Base-by-base conservation (phyloP, 2,888 invertebrate genomes). In the Chymomyza procnemis region DNA sequence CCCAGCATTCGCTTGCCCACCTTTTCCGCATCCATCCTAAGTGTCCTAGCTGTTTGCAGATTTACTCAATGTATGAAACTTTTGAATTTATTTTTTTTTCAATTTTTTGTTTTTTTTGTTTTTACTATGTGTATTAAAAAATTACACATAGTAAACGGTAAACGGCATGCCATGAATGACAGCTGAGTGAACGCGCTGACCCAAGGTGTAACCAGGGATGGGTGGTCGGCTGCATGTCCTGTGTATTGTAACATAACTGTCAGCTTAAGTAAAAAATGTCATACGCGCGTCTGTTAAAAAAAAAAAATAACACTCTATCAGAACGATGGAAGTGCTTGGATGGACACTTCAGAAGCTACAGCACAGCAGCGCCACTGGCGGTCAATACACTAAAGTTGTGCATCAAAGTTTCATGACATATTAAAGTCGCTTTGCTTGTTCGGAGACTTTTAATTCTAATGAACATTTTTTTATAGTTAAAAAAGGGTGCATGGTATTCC, bases 251-350 rank as follows among this genome's bases (percentile, higher is more conserved):
- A 87, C 85, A 85, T 87, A 79, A 72, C 77, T 85, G 87, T 80
- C 83, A 83, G 80, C 87, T 85, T 85, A 85, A 88, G 88, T 88
- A 81, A 88, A 88, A 88, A 88, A 85, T 85, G 87, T 88, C 87
- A 86, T 85, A 85, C 73, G 76, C 73, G 75, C 78, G 79, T 78
- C 79, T 76, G 74, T 65, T 65, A 41, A 55, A 68, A 71, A n/a
- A n/a, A n/a, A n/a, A n/a, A n/a, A 70, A 61, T 62, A 59, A 61
- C 65, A 59, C 60, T 55, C 62, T 63, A 66, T 71, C 71, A 61
- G 66, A 22, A 18, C 19, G 60, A 64, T 14, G 67, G 48, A 62
- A 62, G 69, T 59, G 8, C 61, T 54, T 18, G 46, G 61, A 34
- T 64, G 64, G 63, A 12, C 19, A 22, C 41, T 50, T 50, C 59